Percentiles rank a stretch among this genome's conserved stretches.
These are phyloP conservation scores for Xerus inauris DNA, from an alignment of 2,113 vertebrate genomes.

Conservation along the genomic window DNA sequence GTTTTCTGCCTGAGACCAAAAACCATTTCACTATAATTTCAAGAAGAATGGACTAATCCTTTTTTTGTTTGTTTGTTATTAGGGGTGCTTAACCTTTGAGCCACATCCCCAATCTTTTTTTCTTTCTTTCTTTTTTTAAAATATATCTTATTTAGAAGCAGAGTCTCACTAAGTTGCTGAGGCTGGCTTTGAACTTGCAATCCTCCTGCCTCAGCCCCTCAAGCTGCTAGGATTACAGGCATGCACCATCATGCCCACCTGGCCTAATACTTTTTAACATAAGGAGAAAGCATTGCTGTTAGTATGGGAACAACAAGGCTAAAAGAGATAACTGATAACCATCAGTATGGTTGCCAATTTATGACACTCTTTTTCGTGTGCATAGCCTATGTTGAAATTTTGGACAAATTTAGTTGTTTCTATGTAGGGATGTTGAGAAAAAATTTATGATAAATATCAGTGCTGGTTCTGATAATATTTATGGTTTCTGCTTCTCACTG, in stretches of 20 bases:
- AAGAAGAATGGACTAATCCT: background rate
- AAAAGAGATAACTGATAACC: slow-evolving; percentile 7
- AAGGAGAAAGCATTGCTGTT: background rate
- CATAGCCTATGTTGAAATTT: background rate
- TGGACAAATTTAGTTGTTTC: slow-evolving; percentile 20
- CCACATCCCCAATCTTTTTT: too few relatives aligned
- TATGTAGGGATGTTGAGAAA: background rate
- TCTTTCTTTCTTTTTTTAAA: too few relatives aligned
- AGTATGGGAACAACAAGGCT: background rate
- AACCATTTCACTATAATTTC: background rate
- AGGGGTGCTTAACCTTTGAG: too few relatives aligned
- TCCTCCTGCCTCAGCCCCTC: too few relatives aligned
- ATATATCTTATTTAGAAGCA: too few relatives aligned
- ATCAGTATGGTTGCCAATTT: slow-evolving; percentile 24
- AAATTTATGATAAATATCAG: background rate
- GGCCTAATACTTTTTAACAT: background rate
- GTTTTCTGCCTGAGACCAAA: slow-evolving; percentile 11
- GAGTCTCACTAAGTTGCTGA: too few relatives aligned
- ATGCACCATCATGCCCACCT: too few relatives aligned
- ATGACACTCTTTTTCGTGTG: background rate
- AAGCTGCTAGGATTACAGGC: too few relatives aligned
- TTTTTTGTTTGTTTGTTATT: too few relatives aligned
- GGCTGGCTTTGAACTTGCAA: too few relatives aligned
- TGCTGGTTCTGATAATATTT: background rate
- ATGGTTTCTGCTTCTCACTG: background rate